Evolutionary conservation across 2,888 invertebrate species (phyloP), one percentile per base, ranked within the genome.

Genomic region (Boloria euphrosyne): DNA sequence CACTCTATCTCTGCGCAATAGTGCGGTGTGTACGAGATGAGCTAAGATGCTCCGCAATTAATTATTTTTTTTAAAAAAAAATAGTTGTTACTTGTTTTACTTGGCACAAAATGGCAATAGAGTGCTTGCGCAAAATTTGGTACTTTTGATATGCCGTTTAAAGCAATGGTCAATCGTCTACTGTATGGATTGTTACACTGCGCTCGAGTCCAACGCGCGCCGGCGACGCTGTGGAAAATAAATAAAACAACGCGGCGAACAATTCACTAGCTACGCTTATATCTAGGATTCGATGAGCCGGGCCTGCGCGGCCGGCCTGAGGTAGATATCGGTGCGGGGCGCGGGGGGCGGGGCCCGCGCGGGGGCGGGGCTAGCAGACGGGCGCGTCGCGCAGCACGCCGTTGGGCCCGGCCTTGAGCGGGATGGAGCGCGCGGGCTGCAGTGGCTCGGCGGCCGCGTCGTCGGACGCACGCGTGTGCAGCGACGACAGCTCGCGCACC

Each of bases 401-500:
- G 80, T 86, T 87, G 79, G 82, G 82, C 13, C 80, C 78, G 71
- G 76, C 67, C 62, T 22, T n/a, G 18, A 67, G 62, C 62, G 54
- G 64, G 58, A 64, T 50, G 54, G 61, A 43, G 71, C 65, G 68
- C 66, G 64, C 57, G 44, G 81, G 82, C 79, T 78, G 80, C 76
- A 80, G 79, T 73, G 81, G 82, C 80, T 82, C 80, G 69, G 82
- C 89, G 68, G 89, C 89, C 53, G 88, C 89, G 83, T 87, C 89
- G 80, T 87, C 85, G 22, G 83, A 80, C 53, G 78, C 71, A 71
- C 87, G 86, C 78, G 86, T 84, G 67, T 89, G 88, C 79, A 89
- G 85, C 69, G 89, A 87, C 27, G 90, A 87, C 79, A 92, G 83
- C 80, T 91, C 90, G 78, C 90, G 90, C 77, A 91, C 91, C 92